Percentiles rank a stretch among this genome's conserved stretches.
Conservation (phyloP, 2,888 invertebrate species). For the Drosophila histrio region DNA sequence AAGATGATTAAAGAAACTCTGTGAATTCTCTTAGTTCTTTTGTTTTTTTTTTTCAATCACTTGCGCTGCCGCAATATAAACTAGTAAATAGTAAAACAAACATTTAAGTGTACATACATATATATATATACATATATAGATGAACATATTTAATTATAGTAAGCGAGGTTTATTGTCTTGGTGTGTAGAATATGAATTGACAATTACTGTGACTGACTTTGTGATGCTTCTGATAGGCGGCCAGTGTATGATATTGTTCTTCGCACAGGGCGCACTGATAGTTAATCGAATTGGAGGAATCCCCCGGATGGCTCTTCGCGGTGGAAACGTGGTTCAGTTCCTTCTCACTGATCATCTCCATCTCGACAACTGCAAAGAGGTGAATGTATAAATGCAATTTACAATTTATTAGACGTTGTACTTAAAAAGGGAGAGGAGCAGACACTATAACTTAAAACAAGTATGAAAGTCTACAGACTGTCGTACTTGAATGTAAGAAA, state of each 20-base stretch:
- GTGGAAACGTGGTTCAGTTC: not conserved
- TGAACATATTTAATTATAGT: not conserved
- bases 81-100: constrained; percentile 62
- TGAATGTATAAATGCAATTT: not conserved
- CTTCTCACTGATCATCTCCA: constrained; percentile 15
- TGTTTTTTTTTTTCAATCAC: constrained; percentile 28
- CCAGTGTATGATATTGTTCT: constrained; percentile 41
- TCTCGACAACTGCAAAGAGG: constrained; percentile 10
- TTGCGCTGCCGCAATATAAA: constrained; percentile 32
- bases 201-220: constrained; percentile 38
- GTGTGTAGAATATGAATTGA: constrained; percentile 15
- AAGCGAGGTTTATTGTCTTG: constrained; percentile 15
- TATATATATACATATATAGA: not conserved
- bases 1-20: constrained; percentile 46
- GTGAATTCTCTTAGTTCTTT: constrained; percentile 22
- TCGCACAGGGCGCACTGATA: constrained; percentile 44
- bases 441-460: too few relatives aligned
- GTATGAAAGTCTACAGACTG: too few relatives aligned
- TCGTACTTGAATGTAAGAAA: too few relatives aligned
- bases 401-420: not conserved
- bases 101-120: constrained; percentile 8
- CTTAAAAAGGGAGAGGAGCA: too few relatives aligned
- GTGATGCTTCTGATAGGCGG: constrained; percentile 48
- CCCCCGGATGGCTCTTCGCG: not conserved
- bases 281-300: not conserved